phyloP scores from a whole-genome alignment of 2,113 vertebrate genomes.

The Nansenia antarctica region DNA sequence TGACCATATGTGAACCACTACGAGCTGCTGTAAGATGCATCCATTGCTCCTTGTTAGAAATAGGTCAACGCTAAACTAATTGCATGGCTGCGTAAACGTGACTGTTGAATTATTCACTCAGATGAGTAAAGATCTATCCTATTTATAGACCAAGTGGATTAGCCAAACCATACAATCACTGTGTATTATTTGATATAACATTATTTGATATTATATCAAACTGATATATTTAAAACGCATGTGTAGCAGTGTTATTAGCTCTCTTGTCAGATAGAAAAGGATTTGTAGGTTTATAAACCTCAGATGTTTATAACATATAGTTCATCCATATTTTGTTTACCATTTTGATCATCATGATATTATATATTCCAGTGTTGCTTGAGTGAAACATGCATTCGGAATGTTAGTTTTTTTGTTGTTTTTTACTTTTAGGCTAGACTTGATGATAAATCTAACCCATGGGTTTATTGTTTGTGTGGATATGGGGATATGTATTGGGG shows the following conservation, averaged over 20 bases:
- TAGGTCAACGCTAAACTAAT: slow-evolving; percentile 1
- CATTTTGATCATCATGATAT: not conserved
- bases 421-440: slow-evolving; percentile 10
- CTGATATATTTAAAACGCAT: not conserved
- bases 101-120: slow-evolving; percentile 7
- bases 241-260: not conserved
- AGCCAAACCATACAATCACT: slow-evolving; percentile 8
- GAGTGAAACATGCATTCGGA: slow-evolving; percentile 61
- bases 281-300: not conserved
- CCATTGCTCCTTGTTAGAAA: slow-evolving; percentile 15
- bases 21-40: slow-evolving; percentile 18
- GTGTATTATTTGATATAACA: not conserved
- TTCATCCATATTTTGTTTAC: slow-evolving; percentile 1
- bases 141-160: slow-evolving; percentile 21
- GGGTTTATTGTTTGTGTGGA: slow-evolving; percentile 38
- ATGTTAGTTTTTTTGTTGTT: not conserved
- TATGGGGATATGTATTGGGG: slow-evolving; percentile 10
- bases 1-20: slow-evolving; percentile 20
- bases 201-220: not conserved
- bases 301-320: slow-evolving; percentile 13
- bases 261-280: no score
- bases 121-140: slow-evolving; percentile 16
- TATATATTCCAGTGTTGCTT: slow-evolving; percentile 51
- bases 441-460: slow-evolving; percentile 13
- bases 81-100: slow-evolving; percentile 45